Conservation (phyloP, 1,140 invertebrate genomes). For the Aphaenogaster floridana region DNA sequence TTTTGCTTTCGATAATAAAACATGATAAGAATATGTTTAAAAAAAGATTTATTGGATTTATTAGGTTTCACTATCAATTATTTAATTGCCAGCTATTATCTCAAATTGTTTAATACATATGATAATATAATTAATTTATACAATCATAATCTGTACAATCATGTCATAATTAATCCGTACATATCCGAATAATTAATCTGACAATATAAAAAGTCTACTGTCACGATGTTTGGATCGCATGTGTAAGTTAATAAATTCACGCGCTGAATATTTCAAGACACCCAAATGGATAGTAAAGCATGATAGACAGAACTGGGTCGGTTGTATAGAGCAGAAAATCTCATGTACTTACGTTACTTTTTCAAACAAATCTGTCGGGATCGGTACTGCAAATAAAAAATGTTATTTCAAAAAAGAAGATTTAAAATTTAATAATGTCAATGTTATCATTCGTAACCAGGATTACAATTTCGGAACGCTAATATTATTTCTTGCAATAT, state of each 20-base stretch:
- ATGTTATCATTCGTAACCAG: not conserved
- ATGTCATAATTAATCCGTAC: too few relatives aligned
- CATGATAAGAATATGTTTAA: not conserved
- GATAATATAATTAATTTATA: not conserved
- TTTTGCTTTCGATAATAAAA: not conserved
- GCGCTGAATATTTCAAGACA: not conserved
- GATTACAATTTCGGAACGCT: not conserved
- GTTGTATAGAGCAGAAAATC: not conserved
- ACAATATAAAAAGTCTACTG: too few relatives aligned
- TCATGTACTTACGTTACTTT: not conserved
- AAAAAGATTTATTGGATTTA: not conserved
- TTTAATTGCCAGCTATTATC: not conserved
- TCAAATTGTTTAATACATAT: not conserved
- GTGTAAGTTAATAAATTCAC: constrained; percentile 3
- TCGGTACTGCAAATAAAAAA: not conserved
- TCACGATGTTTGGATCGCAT: not conserved
- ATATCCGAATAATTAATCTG: too few relatives aligned
- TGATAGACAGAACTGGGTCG: not conserved
- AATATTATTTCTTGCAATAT: not conserved
- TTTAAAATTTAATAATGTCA: constrained; percentile 1
- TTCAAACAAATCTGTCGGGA: not conserved
- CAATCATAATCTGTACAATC: too few relatives aligned
- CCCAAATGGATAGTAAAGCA: not conserved
- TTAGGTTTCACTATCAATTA: not conserved
- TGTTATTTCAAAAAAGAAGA: not conserved